phyloP scores from a whole-genome alignment of 2,113 vertebrate genomes.

The Rhineura floridana region DNA sequence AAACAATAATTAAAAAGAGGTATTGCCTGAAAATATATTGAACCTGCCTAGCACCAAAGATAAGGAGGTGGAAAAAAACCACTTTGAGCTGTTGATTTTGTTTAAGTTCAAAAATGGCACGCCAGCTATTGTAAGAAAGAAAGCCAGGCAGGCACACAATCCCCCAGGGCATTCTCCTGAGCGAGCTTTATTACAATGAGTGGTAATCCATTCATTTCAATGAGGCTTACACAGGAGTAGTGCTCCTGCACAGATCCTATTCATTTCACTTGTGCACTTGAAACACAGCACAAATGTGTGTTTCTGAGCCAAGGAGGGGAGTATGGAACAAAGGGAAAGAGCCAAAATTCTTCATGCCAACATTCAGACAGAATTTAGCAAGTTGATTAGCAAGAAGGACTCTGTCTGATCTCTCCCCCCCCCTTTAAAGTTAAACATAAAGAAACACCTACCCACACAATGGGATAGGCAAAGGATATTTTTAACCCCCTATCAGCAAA shows the following conservation, averaged over 20 bases:
- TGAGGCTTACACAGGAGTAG: background rate
- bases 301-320: background rate
- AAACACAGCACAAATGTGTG: background rate
- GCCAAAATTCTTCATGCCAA: background rate
- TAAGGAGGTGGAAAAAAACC: no score
- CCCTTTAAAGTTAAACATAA: background rate
- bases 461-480: background rate
- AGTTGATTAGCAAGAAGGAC: background rate
- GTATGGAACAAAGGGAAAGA: background rate
- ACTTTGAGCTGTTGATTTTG: background rate
- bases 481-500: conserved; percentile 1
- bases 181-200: background rate
- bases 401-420: no score
- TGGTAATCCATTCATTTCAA: background rate
- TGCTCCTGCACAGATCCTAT: background rate
- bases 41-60: background rate
- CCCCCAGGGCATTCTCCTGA: no score
- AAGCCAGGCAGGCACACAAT: no score
- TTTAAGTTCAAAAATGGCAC: background rate
- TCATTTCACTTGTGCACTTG: background rate
- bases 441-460: background rate
- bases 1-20: background rate
- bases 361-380: background rate
- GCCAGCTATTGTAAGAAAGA: no score
- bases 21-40: background rate